Conservation (phyloP, 2,888 invertebrate genomes). For the Ectemnius continuus region DNA sequence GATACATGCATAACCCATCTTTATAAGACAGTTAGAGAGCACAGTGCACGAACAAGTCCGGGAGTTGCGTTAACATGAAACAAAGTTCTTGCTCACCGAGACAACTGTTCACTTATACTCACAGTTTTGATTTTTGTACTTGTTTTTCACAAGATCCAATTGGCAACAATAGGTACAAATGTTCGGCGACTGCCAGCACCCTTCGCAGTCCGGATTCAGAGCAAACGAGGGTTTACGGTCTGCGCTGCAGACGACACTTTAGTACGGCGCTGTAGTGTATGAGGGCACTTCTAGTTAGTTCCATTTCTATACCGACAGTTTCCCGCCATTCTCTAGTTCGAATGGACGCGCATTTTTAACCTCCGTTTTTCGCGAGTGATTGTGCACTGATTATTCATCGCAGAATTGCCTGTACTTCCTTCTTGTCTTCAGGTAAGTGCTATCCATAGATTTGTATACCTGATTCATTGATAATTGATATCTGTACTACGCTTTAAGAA, state of each 20-base stretch:
- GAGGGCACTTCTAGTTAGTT: no score
- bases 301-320: no score
- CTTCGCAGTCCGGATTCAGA: neutral
- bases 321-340: no score
- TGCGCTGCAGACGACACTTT: neutral
- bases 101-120: neutral
- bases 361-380: no score
- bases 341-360: no score
- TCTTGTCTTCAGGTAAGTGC: no score
- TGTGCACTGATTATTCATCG: no score
- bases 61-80: neutral
- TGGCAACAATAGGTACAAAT: neutral
- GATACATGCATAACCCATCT: constrained; percentile 33
- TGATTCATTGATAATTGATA: no score
- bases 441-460: no score
- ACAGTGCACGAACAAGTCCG: neutral
- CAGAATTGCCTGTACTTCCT: no score
- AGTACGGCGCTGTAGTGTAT: neutral
- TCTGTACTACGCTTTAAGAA: no score
- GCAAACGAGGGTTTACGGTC: neutral
- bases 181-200: neutral
- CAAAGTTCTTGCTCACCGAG: no score
- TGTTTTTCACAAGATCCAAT: neutral
- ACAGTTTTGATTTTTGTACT: neutral
- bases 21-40: neutral